Evolutionary conservation across 92 coral and sea anemone species (phyloP).

Genomic region (Blastomussa wellsi): DNA sequence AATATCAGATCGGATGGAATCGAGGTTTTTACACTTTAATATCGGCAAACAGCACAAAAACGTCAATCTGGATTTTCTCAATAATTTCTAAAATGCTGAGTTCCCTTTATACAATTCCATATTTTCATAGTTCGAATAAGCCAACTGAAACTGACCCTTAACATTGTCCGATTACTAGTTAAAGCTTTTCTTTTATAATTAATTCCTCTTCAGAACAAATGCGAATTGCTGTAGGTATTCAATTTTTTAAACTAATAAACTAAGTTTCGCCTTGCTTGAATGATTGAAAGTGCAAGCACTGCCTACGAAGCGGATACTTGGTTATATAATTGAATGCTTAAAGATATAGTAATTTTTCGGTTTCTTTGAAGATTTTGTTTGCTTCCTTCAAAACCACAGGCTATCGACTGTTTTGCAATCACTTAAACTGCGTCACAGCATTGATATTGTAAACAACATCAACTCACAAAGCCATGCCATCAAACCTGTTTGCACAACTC

Average conservation of each 20-base stretch:
- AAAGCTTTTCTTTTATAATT: conserved; percentile 14
- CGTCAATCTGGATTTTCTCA: not conserved
- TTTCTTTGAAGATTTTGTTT: conserved; percentile 22
- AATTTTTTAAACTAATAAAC: not conserved
- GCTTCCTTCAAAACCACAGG: conserved; percentile 25
- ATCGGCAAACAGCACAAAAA: not conserved
- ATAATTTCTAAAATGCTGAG: not conserved
- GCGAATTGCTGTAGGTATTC: not conserved
- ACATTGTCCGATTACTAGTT: not conserved
- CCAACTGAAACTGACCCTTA: not conserved
- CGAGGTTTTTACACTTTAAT: not conserved
- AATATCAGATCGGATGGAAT: not conserved
- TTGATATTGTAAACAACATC: too few relatives aligned
- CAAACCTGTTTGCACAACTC: too few relatives aligned
- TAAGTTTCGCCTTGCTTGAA: conserved; percentile 6
- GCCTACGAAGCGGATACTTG: conserved; percentile 13
- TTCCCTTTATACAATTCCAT: too few relatives aligned
- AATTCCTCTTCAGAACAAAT: conserved; percentile 8
- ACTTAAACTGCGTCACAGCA: too few relatives aligned
- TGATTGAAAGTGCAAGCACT: conserved; percentile 12
- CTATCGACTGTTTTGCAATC: not conserved
- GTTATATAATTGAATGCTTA: not conserved
- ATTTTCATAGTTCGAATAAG: too few relatives aligned
- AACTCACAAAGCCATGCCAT: too few relatives aligned
- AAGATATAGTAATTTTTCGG: conserved; percentile 18